Evolutionary conservation across 2,888 invertebrate genomes (phyloP), one percentile per base, ranked within the genome.

Genomic region (Poecilobothrus nobilitatus): DNA sequence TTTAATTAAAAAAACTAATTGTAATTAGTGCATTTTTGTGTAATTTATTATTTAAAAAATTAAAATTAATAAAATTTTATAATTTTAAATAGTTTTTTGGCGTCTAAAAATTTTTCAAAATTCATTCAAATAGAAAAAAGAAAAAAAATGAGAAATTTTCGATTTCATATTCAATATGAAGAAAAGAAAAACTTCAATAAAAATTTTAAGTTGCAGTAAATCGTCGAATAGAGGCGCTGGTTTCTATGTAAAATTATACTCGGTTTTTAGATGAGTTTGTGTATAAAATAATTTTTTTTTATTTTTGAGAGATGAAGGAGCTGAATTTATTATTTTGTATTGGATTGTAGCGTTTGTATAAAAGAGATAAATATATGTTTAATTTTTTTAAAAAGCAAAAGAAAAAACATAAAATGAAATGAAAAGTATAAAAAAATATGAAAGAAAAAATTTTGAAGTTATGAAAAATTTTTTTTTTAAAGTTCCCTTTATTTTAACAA

Each of bases 1-100:
- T 67, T 65, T 67, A 63, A 65, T 63, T 69, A 41, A 65, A 65
- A 27, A 66, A 53, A 61, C 65, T 69, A 67, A 20, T 63, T 67
- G 69, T 65, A 27, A 63, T 63, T 63, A 63, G 63, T 63, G 63
- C 53, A 53, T 53, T 53, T 53, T 53, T 6, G 53, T 53, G 53
- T 53, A 53, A 53, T 4, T 53, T 12, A 18, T 53, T 18, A 53
- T 53, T 53, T 53, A 18, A 53, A 53, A 53, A 53, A 53, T 53
- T 53, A 18, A 53, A 53, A 53, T 18, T 18, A 18, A 53, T 53
- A 53, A 53, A 53, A 53, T 18, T 53, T 53, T 18, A 18, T 53
- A 53, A 18, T 53, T 53, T 53, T 53, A 18, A 53, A 53, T 18
- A 15, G 53, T 53, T 53, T 53, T 53, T 53, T 15, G 53, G 53